Evolutionary conservation across 2,113 vertebrate species (phyloP).

Genomic region (Pituophis catenifer): DNA sequence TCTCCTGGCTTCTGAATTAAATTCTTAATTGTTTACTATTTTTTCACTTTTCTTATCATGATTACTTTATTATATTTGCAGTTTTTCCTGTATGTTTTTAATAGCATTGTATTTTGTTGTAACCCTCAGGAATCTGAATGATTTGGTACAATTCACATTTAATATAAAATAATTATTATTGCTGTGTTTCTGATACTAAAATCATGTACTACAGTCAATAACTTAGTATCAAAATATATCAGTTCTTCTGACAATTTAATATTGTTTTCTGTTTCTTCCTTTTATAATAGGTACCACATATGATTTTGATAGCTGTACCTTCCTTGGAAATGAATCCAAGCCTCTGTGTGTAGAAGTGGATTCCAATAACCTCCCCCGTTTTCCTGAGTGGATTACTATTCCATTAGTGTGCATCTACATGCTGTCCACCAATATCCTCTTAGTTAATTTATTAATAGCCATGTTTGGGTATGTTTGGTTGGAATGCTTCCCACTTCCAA

Average conservation of each 20-base stretch:
- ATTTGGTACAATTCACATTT: neutral
- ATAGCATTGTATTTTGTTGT: neutral
- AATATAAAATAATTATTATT: neutral
- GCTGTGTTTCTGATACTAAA: neutral
- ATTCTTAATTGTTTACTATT: neutral
- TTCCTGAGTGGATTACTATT: conserved; percentile 79
- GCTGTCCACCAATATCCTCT: conserved; percentile 80
- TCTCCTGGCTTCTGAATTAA: neutral
- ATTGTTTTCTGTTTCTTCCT: neutral
- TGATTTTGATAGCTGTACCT: conserved; percentile 73
- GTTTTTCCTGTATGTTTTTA: neutral
- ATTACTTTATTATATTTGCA: neutral
- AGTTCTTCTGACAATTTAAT: neutral
- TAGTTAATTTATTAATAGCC: conserved; percentile 78
- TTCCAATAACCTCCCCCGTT: conserved; percentile 70
- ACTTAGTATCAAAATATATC: neutral
- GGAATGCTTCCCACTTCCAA: accelerated
- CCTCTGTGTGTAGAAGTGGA: conserved; percentile 77
- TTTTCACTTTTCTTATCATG: neutral
- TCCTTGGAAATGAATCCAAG: conserved; percentile 78
- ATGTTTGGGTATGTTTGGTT: conserved; percentile 73
- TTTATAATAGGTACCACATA: conserved; percentile 69
- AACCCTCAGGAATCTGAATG: neutral
- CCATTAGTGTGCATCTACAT: conserved; percentile 79
- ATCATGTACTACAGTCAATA: neutral